Conservation (phyloP, 2,888 invertebrate species). For the Apamea anceps region DNA sequence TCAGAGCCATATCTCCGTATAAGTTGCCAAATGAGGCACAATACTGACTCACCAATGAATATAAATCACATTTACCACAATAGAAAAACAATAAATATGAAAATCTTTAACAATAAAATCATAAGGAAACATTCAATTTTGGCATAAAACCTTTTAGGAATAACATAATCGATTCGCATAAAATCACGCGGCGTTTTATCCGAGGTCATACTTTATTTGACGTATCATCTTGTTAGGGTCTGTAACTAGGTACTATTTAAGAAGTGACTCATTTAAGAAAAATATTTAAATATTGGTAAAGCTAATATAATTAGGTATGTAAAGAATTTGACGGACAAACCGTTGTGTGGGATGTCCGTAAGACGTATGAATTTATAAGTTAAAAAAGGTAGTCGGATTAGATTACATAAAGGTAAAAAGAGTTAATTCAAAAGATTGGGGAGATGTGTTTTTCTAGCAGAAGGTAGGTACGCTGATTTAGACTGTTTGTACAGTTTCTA, state of each 20-base stretch:
- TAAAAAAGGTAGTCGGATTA: background rate
- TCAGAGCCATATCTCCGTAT: background rate
- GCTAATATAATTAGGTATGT: conserved; percentile 1
- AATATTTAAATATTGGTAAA: conserved; percentile 34
- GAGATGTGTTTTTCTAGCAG: background rate
- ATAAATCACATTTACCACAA: conserved; percentile 40
- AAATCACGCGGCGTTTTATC: conserved; percentile 46
- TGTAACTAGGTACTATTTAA: conserved; percentile 26
- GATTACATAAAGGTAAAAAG: background rate
- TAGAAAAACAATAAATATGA: conserved; percentile 29
- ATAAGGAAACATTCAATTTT: conserved; percentile 46
- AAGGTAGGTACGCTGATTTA: background rate
- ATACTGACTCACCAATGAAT: conserved; percentile 42
- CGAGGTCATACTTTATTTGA: conserved; percentile 59
- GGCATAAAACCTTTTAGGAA: conserved; percentile 50
- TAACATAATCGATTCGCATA: conserved; percentile 58
- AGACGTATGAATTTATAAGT: background rate
- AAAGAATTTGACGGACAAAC: conserved; percentile 20
- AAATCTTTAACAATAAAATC: conserved; percentile 21
- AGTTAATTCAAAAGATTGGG: background rate
- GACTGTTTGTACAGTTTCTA: background rate
- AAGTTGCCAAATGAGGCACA: conserved; percentile 32
- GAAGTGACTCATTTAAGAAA: conserved; percentile 32
- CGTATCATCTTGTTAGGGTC: conserved; percentile 36
- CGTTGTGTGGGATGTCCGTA: background rate